Percentiles rank a stretch among this genome's conserved stretches.
These are phyloP conservation scores for Sula dactylatra DNA, from an alignment of 2,113 vertebrate species.

Conservation along the genomic window DNA sequence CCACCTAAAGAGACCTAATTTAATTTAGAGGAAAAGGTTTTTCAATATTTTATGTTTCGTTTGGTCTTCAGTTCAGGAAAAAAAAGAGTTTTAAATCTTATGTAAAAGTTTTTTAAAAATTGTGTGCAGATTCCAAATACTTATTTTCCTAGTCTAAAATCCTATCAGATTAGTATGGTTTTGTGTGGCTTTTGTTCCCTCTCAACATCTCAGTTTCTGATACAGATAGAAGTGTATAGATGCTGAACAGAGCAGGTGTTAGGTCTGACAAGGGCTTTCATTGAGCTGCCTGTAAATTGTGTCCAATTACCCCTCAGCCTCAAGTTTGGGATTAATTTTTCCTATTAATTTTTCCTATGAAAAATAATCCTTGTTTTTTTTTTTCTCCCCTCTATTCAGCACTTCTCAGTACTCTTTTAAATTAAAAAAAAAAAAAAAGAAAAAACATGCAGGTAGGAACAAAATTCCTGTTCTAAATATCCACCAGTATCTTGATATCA, in stretches of 20 bases:
- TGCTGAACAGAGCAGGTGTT: not conserved
- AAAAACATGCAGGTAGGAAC: not conserved
- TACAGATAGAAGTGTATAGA: not conserved
- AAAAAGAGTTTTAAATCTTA: not conserved
- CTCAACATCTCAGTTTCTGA: not conserved
- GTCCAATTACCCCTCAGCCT: not conserved
- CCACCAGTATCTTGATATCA: not conserved
- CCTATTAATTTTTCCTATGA: not conserved
- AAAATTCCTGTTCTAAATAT: not conserved
- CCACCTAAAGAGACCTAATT: not conserved
- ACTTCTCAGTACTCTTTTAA: not conserved
- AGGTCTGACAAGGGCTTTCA: not conserved
- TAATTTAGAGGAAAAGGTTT: not conserved
- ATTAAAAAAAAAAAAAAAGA: not conserved
- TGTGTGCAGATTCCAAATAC: not conserved
- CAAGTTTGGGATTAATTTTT: not conserved
- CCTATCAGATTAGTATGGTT: not conserved
- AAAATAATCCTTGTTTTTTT: not conserved
- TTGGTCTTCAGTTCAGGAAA: not conserved
- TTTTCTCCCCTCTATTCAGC: not conserved
- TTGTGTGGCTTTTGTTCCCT: not conserved
- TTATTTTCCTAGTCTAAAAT: not conserved
- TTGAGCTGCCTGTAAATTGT: not conserved
- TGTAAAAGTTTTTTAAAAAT: not conserved
- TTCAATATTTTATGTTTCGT: not conserved